Base-by-base conservation (phyloP, 2,888 invertebrate genomes). In the Margaritifera margaritifera region DNA sequence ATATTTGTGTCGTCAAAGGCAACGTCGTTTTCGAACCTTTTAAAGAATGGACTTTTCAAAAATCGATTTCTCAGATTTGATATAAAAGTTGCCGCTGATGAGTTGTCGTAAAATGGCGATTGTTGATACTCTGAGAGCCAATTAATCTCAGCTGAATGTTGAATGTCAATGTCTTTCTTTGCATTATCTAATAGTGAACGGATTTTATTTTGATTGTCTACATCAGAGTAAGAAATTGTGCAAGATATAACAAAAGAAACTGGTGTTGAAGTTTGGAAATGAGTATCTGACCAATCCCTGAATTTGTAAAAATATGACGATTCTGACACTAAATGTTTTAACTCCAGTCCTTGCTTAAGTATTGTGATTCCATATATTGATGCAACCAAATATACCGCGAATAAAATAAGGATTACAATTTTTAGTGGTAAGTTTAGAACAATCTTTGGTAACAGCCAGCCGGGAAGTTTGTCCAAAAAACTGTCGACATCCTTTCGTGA, bases 281-380 rank as follows among this genome's bases (percentile, higher is more conserved):
- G 69, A 8, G 69, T 25, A 6, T 77, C 71, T 8, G 69, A 52
- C 57, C 68, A 64, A 0, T 66, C 55, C 31, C 71, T 68, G 69
- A 77, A 84, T 6, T 72, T 66, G 27, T 75, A 69, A 50, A 75
- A 80, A 57, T 83, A 84, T 0, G 86, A 86, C 24, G 74, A 68
- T 22, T 78, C 67, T 6, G 78, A 67, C 6, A 82, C 83, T 18
- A 85, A 71, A 66, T 81, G 71, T 58, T 71, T 72, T 15, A 83
- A 64, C 31, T 74, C 69, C 4, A 86, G 68, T 0, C 84, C 85
- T 55, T 81, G 77, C 64, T 82, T 64, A 11, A 86, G 68, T 61
- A 78, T 64, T 1, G 72, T 76, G 11, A 75, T 79, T 6, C 84
- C 84, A 73, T 77, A 84, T 4, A 81, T 70, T 8, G 85, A 75